Conservation (phyloP, 2,888 invertebrate species). For the Acholoe squamosa region DNA sequence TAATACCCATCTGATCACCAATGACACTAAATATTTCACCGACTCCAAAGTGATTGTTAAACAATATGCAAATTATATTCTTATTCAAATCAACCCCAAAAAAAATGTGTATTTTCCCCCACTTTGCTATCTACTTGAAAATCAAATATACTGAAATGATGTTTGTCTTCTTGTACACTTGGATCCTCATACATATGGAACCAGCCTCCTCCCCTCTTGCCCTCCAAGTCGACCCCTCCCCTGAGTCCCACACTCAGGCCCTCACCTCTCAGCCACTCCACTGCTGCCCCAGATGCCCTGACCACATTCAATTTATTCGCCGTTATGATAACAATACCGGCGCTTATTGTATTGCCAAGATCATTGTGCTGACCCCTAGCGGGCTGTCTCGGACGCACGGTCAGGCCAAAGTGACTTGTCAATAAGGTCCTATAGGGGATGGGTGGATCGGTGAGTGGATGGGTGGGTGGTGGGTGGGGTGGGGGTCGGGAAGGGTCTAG, state of each 20-base stretch:
- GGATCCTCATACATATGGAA: background rate
- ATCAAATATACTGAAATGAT: too few relatives aligned
- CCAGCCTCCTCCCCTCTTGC: background rate
- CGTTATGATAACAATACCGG: constrained; percentile 54
- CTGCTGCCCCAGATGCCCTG: background rate
- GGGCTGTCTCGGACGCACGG: background rate
- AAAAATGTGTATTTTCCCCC: too few relatives aligned
- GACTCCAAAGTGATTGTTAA: too few relatives aligned
- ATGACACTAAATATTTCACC: too few relatives aligned
- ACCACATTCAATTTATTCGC: constrained; percentile 39
- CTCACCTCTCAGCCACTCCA: background rate
- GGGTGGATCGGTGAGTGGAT: background rate
- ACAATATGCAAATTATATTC: too few relatives aligned
- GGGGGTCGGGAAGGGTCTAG: background rate
- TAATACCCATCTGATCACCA: too few relatives aligned
- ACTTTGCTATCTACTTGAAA: too few relatives aligned
- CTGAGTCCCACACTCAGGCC: background rate
- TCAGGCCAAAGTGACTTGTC: constrained; percentile 47
- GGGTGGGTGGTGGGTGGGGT: background rate
- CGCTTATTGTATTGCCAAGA: constrained; percentile 41
- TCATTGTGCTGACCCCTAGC: constrained; percentile 40
- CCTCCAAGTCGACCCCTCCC: background rate
- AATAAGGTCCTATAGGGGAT: constrained; percentile 24
- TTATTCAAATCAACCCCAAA: too few relatives aligned
- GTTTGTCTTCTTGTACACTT: too few relatives aligned